These are phyloP conservation scores for Drosophila koepferae DNA, from an alignment of 2,888 invertebrate genomes.

Conservation along the genomic window DNA sequence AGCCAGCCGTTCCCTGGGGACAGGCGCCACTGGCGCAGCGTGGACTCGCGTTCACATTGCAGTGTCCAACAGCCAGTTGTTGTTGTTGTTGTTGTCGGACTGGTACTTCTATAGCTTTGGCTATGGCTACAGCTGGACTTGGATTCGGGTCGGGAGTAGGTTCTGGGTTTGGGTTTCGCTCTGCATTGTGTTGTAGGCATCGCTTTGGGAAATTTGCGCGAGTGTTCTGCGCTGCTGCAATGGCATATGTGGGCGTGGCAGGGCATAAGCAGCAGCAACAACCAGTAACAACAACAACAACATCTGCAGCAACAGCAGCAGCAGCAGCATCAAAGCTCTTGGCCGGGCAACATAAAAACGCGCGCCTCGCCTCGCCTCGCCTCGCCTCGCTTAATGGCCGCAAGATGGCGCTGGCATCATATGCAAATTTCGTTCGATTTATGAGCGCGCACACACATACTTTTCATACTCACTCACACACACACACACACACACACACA, in stretches of 20 bases:
- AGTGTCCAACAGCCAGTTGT: constrained; percentile 45
- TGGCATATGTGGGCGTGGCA: constrained; percentile 51
- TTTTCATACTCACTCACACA: constrained; percentile 3
- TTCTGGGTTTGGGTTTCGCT: constrained; percentile 25
- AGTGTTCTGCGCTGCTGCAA: constrained; percentile 55
- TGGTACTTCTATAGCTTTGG: constrained; percentile 12
- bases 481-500: constrained; percentile 19
- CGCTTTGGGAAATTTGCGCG: constrained; percentile 78
- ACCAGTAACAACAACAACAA: constrained; percentile 50
- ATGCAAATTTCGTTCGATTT: constrained; percentile 78
- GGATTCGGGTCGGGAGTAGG: constrained; percentile 24
- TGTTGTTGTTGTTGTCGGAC: constrained; percentile 23
- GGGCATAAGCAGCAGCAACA: constrained; percentile 38
- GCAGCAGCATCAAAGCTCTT: constrained; percentile 53
- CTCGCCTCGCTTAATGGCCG: constrained; percentile 57
- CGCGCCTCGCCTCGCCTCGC: constrained; percentile 31
- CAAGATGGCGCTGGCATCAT: constrained; percentile 71
- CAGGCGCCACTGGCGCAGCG: constrained; percentile 61
- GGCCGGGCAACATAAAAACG: constrained; percentile 56
- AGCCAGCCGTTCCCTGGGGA: constrained; percentile 68
- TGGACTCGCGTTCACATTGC: constrained; percentile 39
- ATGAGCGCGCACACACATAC: constrained; percentile 43
- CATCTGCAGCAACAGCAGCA: constrained; percentile 50
- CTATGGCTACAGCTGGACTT: constrained; percentile 18
- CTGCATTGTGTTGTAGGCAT: constrained; percentile 55